These are phyloP conservation scores for Lepus europaeus DNA, from an alignment of 2,113 vertebrate genomes.

Conservation along the genomic window DNA sequence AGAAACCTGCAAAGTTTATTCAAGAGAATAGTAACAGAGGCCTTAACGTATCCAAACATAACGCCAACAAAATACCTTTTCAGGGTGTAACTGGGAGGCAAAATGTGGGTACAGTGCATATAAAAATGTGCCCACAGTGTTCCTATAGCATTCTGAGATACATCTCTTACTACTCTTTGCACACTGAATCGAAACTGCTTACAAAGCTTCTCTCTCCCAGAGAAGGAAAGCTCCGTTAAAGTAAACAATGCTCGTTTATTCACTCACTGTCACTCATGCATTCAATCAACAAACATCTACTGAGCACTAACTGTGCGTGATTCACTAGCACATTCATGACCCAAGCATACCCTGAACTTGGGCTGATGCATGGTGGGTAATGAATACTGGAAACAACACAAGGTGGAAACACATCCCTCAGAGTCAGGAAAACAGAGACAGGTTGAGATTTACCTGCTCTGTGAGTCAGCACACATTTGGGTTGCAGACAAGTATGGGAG, in stretches of 20 bases:
- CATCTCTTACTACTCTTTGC: not conserved
- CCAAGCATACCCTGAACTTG: not conserved
- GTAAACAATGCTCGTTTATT: not conserved
- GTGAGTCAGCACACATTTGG: not conserved
- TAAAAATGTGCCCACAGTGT: not conserved
- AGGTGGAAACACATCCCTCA: not conserved
- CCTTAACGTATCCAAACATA: not conserved
- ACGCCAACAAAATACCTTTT: not conserved
- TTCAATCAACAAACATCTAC: not conserved
- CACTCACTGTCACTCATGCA: no score
- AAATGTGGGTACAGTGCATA: not conserved
- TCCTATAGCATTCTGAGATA: no score
- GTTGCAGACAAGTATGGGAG: not conserved
- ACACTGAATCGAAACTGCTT: not conserved
- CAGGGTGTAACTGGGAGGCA: not conserved
- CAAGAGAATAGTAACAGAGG: not conserved
- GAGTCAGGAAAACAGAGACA: no score
- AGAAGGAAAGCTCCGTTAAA: not conserved
- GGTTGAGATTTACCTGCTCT: not conserved
- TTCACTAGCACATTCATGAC: not conserved
- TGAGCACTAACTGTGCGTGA: fast-evolving
- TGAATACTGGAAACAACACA: not conserved
- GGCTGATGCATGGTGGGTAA: not conserved
- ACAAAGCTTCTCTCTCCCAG: not conserved
- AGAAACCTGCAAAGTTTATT: not conserved